phyloP scores from a whole-genome alignment of 2,888 invertebrate species.

The Lasius platythorax region DNA sequence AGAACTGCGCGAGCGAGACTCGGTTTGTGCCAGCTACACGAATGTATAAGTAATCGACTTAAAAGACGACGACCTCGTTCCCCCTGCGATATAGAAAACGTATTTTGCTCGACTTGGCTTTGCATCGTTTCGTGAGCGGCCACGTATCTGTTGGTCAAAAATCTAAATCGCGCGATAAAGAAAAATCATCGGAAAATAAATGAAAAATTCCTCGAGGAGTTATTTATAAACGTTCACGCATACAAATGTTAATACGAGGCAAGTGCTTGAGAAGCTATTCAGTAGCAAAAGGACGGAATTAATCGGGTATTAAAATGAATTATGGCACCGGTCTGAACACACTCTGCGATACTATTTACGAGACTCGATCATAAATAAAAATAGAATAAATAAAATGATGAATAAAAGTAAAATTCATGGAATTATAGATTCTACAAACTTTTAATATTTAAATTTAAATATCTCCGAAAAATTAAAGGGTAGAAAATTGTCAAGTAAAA shows the following conservation, averaged over 20 bases:
- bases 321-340: conserved; percentile 19
- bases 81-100: conserved; percentile 13
- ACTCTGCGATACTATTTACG: background rate
- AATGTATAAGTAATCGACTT: conserved; percentile 82
- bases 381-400: conserved; percentile 7
- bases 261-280: conserved; percentile 26
- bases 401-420: conserved; percentile 7
- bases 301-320: conserved; percentile 52
- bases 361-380: conserved; percentile 20
- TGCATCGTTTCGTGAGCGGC: conserved; percentile 34
- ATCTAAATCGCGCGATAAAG: conserved; percentile 37
- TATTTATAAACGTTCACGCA: conserved; percentile 24
- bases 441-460: background rate
- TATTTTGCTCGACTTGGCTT: conserved; percentile 55
- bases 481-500: background rate
- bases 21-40: conserved; percentile 67
- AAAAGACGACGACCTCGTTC: conserved; percentile 65
- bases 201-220: conserved; percentile 8
- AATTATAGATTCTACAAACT: background rate
- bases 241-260: conserved; percentile 7
- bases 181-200: background rate
- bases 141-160: conserved; percentile 66
- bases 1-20: conserved; percentile 58
- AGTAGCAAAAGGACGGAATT: conserved; percentile 38
- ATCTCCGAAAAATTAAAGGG: background rate